Evolutionary conservation across 1,140 invertebrate genomes (phyloP).

Genomic region (Wiebesia pumilae): DNA sequence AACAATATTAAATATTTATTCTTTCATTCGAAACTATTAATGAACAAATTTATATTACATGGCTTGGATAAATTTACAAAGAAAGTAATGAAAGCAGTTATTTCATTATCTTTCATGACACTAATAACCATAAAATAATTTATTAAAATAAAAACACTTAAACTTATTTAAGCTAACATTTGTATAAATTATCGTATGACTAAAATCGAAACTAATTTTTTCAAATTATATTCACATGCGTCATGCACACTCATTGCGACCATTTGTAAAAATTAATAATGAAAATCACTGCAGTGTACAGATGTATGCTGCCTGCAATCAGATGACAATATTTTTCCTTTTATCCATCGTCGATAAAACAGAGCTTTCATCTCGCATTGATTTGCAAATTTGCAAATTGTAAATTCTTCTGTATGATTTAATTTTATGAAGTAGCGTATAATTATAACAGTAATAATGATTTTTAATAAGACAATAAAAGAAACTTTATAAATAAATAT

Average conservation of each 20-base stretch:
- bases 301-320: neutral
- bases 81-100: neutral
- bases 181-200: neutral
- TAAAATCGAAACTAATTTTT: neutral
- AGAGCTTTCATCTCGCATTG: neutral
- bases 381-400: neutral
- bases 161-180: neutral
- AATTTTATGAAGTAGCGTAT: too few species aligned
- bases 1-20: neutral
- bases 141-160: neutral
- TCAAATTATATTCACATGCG: slow-evolving; percentile 8
- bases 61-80: neutral
- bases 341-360: neutral
- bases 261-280: slow-evolving; percentile 14
- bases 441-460: too few species aligned
- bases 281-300: neutral
- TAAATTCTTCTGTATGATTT: neutral
- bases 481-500: too few species aligned
- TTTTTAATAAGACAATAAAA: neutral
- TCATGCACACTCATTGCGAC: slow-evolving; percentile 6
- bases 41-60: neutral
- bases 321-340: neutral
- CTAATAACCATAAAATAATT: slow-evolving; percentile 6
- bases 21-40: neutral
- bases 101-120: neutral